Evolutionary conservation across 1,140 invertebrate species (phyloP).

Genomic region (Oedothorax gibbosus): DNA sequence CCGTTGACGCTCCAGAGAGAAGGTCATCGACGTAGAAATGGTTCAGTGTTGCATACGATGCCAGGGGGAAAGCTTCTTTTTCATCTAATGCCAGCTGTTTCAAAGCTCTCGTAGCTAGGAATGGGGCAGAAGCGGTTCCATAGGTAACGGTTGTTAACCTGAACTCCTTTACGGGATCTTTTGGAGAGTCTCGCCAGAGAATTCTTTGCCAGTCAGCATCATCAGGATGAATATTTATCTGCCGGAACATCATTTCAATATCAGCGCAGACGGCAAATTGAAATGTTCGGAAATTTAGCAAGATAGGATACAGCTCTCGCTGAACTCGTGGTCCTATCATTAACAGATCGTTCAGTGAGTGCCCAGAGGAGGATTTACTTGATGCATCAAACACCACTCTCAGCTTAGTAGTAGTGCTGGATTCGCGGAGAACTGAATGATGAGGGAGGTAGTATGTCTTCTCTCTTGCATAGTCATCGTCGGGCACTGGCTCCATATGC

Average conservation of each 20-base stretch:
- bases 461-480: background rate
- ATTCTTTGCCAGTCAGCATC: slow-evolving; percentile 66
- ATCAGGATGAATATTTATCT: background rate
- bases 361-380: slow-evolving; percentile 17
- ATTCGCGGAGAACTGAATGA: slow-evolving; percentile 64
- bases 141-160: slow-evolving; percentile 66
- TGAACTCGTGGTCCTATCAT: slow-evolving; percentile 41
- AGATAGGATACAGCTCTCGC: slow-evolving; percentile 60
- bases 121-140: slow-evolving; percentile 66
- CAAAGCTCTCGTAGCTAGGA: slow-evolving; percentile 64
- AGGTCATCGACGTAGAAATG: slow-evolving; percentile 66
- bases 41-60: no score
- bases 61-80: slow-evolving; percentile 60
- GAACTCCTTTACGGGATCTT: slow-evolving; percentile 65
- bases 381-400: slow-evolving; percentile 31
- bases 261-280: slow-evolving; percentile 65
- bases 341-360: slow-evolving; percentile 15
- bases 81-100: slow-evolving; percentile 64
- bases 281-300: slow-evolving; percentile 58
- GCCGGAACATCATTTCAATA: slow-evolving; percentile 66
- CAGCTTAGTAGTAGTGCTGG: slow-evolving; percentile 57
- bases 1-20: no score
- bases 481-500: slow-evolving; percentile 64
- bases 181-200: slow-evolving; percentile 66
- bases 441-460: slow-evolving; percentile 65